Evolutionary conservation across 2,888 invertebrate genomes (phyloP), one percentile per base, ranked within the genome.

Genomic region (Melanophora roralis): DNA sequence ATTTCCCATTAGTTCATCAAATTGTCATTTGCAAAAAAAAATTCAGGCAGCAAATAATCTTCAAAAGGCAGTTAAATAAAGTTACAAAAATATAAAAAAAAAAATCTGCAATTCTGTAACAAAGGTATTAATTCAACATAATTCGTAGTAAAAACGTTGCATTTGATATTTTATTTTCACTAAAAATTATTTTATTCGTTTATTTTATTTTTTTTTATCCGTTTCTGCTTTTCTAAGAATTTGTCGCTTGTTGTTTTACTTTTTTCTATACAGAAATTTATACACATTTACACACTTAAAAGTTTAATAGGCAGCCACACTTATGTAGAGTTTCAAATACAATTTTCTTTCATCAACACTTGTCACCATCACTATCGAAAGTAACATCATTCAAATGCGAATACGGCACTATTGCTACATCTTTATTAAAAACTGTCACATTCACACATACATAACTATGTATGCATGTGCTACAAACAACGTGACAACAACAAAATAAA

Each of bases 311-410:
- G 38, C 73, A 38, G 59, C 53, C 69, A 51, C 59, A 74, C 68
- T 71, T 69, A 47, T 59, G 34, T 47, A 38, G 64, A 75, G 75
- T 74, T 79, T 79, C 71, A 75, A 79, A 79, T 74, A 75, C 79
- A 75, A 71, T 79, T 79, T 79, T 79, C 74, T 75, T 75, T 79
- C 79, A 75, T 79, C 79, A 79, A 79, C 79, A 79, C 79, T 79
- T 79, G 79, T 79, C 79, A 79, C 75, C 79, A 75, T 75, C 79
- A 71, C 75, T 60, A 75, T 79, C 79, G 75, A 71, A 79, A 60
- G 79, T 67, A 79, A 79, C 79, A 79, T 75, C 75, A 79, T 75
- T 71, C 74, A 75, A 79, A 74, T 38, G 79, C 74, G 74, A 71
- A 69, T 69, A 32, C 47, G 71, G 6, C 27, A 27, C 27, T 27